Percentiles rank a stretch among this genome's conserved stretches.
These are phyloP conservation scores for Recurvirostra avosetta DNA, from an alignment of 2,113 vertebrate genomes.

Conservation along the genomic window DNA sequence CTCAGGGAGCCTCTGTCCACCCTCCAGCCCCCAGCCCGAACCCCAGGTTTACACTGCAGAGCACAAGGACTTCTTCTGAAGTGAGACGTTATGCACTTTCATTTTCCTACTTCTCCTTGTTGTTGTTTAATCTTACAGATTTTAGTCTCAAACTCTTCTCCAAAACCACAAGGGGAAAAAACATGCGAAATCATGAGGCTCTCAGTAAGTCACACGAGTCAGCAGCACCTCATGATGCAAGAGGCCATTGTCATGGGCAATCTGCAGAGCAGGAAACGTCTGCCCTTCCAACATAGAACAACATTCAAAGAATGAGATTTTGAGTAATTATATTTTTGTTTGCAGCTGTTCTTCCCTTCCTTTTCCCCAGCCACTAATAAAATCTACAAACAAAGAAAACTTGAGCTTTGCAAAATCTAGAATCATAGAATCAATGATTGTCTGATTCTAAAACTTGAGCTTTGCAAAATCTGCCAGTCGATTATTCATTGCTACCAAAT, in stretches of 20 bases:
- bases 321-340: not conserved
- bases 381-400: not conserved
- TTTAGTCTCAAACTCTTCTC: not conserved
- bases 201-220: not conserved
- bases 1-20: not conserved
- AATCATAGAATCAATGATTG: not conserved
- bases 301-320: not conserved
- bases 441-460: not conserved
- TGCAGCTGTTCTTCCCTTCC: not conserved
- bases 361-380: not conserved
- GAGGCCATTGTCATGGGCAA: not conserved
- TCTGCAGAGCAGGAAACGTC: not conserved
- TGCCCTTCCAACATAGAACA: not conserved
- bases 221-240: not conserved
- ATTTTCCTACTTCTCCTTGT: not conserved
- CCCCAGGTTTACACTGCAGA: not conserved
- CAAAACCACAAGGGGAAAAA: not conserved
- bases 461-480: not conserved
- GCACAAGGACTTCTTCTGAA: not conserved
- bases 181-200: not conserved
- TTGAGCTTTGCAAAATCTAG: not conserved
- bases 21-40: not conserved
- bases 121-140: not conserved
- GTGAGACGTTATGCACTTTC: fast-evolving
- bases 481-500: not conserved